Conservation (phyloP, 1,140 invertebrate genomes). For the Galleria mellonella region DNA sequence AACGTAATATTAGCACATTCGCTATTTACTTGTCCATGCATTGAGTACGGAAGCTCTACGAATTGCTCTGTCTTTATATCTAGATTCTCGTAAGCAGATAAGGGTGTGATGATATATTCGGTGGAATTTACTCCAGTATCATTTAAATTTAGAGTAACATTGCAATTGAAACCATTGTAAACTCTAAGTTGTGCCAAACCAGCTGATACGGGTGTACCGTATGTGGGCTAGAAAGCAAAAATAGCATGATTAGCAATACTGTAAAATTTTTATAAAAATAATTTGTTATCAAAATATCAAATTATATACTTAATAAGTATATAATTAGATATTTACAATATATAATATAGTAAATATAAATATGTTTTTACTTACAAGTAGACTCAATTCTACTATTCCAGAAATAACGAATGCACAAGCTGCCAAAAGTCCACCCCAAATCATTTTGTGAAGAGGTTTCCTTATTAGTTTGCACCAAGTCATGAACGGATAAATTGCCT, state of each 20-base stretch:
- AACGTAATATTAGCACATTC: slow-evolving; percentile 29
- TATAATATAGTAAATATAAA: too few species aligned
- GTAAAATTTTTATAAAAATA: too few species aligned
- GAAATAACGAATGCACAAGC: slow-evolving; percentile 91
- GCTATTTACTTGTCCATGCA: slow-evolving; percentile 30
- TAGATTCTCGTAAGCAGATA: slow-evolving; percentile 48
- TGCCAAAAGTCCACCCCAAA: slow-evolving; percentile 88
- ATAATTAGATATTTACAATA: too few species aligned
- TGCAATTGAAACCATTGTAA: slow-evolving; percentile 58
- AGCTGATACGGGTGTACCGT: slow-evolving; percentile 53
- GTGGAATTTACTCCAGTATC: slow-evolving; percentile 8
- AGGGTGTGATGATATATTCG: slow-evolving; percentile 22
- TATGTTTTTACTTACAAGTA: slow-evolving; percentile 77
- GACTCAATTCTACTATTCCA: slow-evolving; percentile 85
- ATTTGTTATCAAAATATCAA: too few species aligned
- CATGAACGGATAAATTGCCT: slow-evolving; percentile 86
- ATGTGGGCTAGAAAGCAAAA: slow-evolving; percentile 47
- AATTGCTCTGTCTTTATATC: slow-evolving; percentile 30
- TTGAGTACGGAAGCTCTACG: slow-evolving; percentile 38
- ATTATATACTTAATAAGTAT: too few species aligned
- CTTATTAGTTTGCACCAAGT: slow-evolving; percentile 88
- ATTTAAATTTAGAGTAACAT: slow-evolving; percentile 34
- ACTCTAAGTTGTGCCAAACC: slow-evolving; percentile 55
- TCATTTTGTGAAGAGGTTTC: slow-evolving; percentile 88
- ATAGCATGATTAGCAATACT: background rate